Conservation (phyloP, 1,140 invertebrate species). For the Plectrocnemia conspersa region DNA sequence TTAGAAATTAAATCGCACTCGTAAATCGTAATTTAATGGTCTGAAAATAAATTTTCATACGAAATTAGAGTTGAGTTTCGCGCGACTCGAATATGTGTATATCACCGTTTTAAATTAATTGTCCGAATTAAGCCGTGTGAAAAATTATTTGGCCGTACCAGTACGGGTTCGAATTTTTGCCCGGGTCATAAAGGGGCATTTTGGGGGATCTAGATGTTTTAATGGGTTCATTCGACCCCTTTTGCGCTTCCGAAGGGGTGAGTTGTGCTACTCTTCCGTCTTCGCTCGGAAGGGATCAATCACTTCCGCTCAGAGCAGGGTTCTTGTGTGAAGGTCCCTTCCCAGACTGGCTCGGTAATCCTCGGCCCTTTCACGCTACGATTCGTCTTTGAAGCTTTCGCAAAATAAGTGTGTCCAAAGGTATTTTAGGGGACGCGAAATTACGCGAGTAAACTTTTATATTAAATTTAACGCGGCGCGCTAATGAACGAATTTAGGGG, state of each 20-base stretch:
- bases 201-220: not conserved
- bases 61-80: too few relatives aligned
- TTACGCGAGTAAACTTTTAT: too few relatives aligned
- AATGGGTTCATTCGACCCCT: not conserved
- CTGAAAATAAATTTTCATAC: too few relatives aligned
- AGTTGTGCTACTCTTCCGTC: not conserved
- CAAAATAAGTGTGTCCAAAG: not conserved
- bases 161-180: not conserved
- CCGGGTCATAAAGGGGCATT: not conserved
- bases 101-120: too few relatives aligned
- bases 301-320: constrained; percentile 6
- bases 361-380: not conserved
- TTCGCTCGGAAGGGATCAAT: constrained; percentile 3
- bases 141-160: not conserved
- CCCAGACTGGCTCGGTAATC: not conserved
- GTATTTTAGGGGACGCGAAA: too few relatives aligned
- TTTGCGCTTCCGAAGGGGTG: not conserved
- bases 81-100: too few relatives aligned
- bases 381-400: constrained; percentile 6
- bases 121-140: constrained; percentile 2
- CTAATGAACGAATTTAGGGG: too few relatives aligned
- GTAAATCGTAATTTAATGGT: too few relatives aligned
- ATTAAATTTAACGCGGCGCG: too few relatives aligned
- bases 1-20: too few relatives aligned
- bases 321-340: not conserved